These are phyloP conservation scores for Parasteatoda lunata DNA, from an alignment of 2,888 invertebrate species.

Conservation along the genomic window DNA sequence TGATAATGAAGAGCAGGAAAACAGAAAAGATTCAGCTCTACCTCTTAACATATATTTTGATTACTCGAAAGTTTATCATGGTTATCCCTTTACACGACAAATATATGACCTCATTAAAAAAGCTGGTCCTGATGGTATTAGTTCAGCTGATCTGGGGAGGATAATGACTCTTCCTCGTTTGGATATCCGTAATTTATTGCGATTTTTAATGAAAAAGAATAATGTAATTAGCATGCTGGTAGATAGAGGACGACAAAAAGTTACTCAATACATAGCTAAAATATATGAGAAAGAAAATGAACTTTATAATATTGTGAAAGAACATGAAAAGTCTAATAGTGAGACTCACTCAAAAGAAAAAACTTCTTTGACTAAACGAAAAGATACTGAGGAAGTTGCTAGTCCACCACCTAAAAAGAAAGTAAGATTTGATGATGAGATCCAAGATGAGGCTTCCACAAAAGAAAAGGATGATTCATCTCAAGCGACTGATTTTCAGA, in stretches of 20 bases:
- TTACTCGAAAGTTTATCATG: conserved; percentile 64
- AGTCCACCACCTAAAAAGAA: background rate
- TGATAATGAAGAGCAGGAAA: conserved; percentile 32
- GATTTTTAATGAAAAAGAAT: conserved; percentile 75
- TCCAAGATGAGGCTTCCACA: background rate
- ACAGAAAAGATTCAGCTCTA: background rate
- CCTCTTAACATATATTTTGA: conserved; percentile 42
- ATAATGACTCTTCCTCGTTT: conserved; percentile 71
- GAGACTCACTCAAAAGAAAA: background rate
- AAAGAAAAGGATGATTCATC: conserved; percentile 4
- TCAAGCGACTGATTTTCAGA: conserved; percentile 7
- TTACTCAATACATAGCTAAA: conserved; percentile 71
- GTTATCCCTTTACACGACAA: conserved; percentile 76
- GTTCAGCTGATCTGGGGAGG: conserved; percentile 74
- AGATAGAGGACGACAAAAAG: conserved; percentile 78
- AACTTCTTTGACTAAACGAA: conserved; percentile 6
- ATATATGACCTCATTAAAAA: conserved; percentile 77
- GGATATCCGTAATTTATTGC: conserved; percentile 72
- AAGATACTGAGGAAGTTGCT: background rate
- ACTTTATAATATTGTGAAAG: conserved; percentile 50
- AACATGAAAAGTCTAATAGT: conserved; percentile 14
- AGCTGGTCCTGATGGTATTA: conserved; percentile 77
- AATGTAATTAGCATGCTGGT: conserved; percentile 77
- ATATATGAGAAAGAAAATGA: conserved; percentile 59
- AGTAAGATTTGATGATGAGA: conserved; percentile 17